phyloP scores from a whole-genome alignment of 2,113 vertebrate species.

The Oncorhynchus gorbuscha region DNA sequence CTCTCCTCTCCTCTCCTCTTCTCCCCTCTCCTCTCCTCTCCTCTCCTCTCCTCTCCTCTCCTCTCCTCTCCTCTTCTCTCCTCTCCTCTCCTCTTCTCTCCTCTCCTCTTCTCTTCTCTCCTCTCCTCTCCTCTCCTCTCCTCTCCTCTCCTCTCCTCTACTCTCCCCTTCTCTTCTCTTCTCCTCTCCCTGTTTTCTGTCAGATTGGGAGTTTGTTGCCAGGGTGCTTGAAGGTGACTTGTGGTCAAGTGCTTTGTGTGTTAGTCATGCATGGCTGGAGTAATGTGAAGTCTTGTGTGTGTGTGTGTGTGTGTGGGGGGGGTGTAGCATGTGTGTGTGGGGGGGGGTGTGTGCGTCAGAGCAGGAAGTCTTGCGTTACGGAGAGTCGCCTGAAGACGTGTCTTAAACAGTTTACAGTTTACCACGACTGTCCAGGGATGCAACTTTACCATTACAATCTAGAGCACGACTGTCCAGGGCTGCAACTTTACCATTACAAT shows the following conservation, averaged over 20 bases:
- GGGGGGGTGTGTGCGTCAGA: too few relatives aligned
- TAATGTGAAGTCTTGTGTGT: background rate
- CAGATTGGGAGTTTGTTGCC: background rate
- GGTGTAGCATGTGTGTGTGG: background rate
- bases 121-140: background rate
- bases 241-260: conserved; percentile 40
- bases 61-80: background rate
- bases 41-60: background rate
- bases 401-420: conserved; percentile 11
- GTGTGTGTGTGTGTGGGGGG: background rate
- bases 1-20: too few relatives aligned
- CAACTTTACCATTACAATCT: too few relatives aligned
- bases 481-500: too few relatives aligned
- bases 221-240: conserved; percentile 32
- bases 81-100: background rate
- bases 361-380: background rate
- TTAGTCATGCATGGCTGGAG: conserved; percentile 37
- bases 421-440: too few relatives aligned
- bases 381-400: conserved; percentile 16
- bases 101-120: background rate
- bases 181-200: too few relatives aligned
- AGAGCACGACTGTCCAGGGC: too few relatives aligned
- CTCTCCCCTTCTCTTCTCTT: too few relatives aligned
- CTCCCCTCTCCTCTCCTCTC: too few relatives aligned
- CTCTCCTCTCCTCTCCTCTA: conserved; percentile 15